Conservation (phyloP, 2,888 invertebrate species). For the Chaitophorus viminalis region DNA sequence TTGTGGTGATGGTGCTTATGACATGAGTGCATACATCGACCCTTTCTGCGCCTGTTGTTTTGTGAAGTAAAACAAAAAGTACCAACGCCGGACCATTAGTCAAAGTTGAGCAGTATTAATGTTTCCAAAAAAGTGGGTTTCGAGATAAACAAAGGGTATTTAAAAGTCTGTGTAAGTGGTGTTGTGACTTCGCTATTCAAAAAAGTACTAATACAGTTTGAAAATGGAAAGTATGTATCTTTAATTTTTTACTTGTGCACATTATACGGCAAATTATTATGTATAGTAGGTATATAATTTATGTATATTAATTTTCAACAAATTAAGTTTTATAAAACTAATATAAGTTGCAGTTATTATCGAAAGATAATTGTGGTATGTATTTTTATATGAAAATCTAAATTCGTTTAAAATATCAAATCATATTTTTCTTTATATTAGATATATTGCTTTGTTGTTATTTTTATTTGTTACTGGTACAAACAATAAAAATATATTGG, state of each 20-base stretch:
- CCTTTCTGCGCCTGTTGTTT: conserved; percentile 36
- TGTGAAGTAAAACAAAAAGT: conserved; percentile 5
- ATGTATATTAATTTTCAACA: too few species aligned
- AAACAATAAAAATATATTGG: too few species aligned
- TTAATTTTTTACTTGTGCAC: not conserved
- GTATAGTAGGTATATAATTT: too few species aligned
- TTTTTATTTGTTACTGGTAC: too few species aligned
- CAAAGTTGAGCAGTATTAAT: not conserved
- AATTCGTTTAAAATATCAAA: too few species aligned
- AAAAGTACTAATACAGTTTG: not conserved
- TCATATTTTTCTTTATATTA: too few species aligned
- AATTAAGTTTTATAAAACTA: too few species aligned
- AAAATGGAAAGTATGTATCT: not conserved
- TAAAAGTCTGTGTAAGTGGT: not conserved
- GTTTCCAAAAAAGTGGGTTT: conserved; percentile 6
- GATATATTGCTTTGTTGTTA: too few species aligned
- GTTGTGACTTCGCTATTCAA: not conserved
- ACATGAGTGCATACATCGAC: conserved; percentile 61
- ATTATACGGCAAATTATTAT: not conserved
- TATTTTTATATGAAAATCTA: too few species aligned
- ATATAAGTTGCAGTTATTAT: too few species aligned
- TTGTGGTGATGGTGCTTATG: conserved; percentile 65
- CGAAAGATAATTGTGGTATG: too few species aligned
- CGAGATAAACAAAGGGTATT: not conserved
- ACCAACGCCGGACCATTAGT: not conserved